Base-by-base conservation (phyloP, 2,797 vertebrate species). In the Bovichtus variegatus region DNA sequence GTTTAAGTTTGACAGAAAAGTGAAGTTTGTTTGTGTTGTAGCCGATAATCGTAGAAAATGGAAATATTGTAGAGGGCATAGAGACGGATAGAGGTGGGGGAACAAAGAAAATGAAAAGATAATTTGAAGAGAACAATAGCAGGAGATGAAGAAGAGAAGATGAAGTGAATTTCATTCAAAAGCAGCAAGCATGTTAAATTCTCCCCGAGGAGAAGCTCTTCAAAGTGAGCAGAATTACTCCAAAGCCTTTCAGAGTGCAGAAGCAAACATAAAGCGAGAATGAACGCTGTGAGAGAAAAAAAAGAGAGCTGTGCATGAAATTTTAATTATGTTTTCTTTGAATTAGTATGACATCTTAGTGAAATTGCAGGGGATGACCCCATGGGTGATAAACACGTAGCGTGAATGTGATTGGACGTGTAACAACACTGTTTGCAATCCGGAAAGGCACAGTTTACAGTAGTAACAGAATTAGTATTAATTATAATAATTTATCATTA, bases 151-250 rank as follows among this genome's bases (percentile, higher is more conserved):
- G 57, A 60, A 31, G 16, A 51, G 29, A 10, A 44, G 54, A 69
- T 36, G 27, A 58, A 41, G 18, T 53, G 59, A 59, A 50, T 49
- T 59, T 83, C 44, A 67, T 41, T 70, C 77, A 78, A 81, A 81
- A 74, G 47, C 78, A 72, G 81, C 51, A 43, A 43, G 64, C 55
- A 12, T 63, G 80, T 81, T 66, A 66, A 86, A 81, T 46, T 62
- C 18, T 78, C 78, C 78, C 77, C 0, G 29, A 78, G 68, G 85
- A 79, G 54, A 55, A 23, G 40, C 54, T 64, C 74, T 81, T 80
- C 80, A 82, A 76, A 82, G 85, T 68, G 61, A 78, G 50, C 65
- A 9, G 59, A 83, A 68, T 72, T 27, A 46, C 55, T 51, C 59
- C 23, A 7, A 49, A 65, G 64, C 65, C 55, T 50, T 18, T 75